A percentile compares a stretch with the other conserved stretches of the same genome.
Conservation (phyloP, 1,140 invertebrate genomes). For the Branchinecta lindahli region DNA sequence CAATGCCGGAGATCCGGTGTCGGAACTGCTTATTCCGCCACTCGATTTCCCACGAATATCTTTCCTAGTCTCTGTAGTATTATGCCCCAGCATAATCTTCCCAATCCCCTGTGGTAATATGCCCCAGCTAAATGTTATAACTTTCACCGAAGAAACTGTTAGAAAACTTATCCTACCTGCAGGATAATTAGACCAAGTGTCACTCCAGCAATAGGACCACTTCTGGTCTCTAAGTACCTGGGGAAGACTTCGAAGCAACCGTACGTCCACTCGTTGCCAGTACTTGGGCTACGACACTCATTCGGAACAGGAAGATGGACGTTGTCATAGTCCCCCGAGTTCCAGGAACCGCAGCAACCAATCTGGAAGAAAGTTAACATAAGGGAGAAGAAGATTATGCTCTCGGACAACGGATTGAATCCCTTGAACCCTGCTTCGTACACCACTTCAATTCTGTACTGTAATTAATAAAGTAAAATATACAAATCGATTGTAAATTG, state of each 20-base stretch:
- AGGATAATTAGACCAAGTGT: constrained; percentile 52
- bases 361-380: constrained; percentile 38
- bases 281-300: constrained; percentile 66
- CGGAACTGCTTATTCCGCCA: no score
- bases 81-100: no score
- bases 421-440: no score
- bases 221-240: constrained; percentile 62
- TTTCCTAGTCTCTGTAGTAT: no score
- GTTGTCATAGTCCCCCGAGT: constrained; percentile 57
- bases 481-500: no score
- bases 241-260: constrained; percentile 70
- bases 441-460: no score
- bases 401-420: no score
- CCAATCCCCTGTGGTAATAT: no score
- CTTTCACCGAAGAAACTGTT: neutral
- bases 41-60: no score
- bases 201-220: constrained; percentile 64
- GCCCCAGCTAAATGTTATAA: no score
- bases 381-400: neutral
- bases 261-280: constrained; percentile 69
- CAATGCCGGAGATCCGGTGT: no score
- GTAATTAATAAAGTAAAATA: no score
- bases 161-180: constrained; percentile 36
- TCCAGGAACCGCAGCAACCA: constrained; percentile 67
- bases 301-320: constrained; percentile 56